Evolutionary conservation across 2,113 vertebrate genomes (phyloP).

Genomic region (Asarcornis scutulata): DNA sequence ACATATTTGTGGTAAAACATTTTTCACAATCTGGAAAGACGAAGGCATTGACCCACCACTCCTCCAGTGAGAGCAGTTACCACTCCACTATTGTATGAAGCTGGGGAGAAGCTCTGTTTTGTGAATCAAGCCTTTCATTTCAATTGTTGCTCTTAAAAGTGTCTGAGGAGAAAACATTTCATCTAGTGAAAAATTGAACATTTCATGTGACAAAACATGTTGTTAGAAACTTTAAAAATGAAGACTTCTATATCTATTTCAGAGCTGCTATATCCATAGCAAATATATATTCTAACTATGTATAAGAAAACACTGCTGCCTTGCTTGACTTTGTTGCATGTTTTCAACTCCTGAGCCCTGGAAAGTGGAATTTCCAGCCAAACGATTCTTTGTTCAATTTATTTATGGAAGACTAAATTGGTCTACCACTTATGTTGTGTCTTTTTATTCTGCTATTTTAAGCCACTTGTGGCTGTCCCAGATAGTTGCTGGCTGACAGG

Average conservation of each 20-base stretch:
- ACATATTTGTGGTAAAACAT: background rate
- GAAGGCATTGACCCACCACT: background rate
- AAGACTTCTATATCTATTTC: background rate
- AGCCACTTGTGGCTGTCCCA: slow-evolving; percentile 19
- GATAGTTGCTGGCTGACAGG: slow-evolving; percentile 16
- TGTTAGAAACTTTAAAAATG: background rate
- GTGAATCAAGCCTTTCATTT: background rate
- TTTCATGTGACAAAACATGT: background rate
- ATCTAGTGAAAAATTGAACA: background rate
- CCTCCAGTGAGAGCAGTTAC: background rate
- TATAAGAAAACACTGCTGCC: background rate
- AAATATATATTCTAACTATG: background rate
- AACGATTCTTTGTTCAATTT: slow-evolving; percentile 24
- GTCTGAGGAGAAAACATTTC: background rate
- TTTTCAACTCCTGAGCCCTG: background rate
- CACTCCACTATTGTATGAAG: background rate
- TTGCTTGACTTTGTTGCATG: background rate
- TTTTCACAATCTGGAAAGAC: background rate
- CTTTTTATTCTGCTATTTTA: slow-evolving; percentile 12
- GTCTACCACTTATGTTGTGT: slow-evolving; percentile 15
- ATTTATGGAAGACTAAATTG: slow-evolving; percentile 9
- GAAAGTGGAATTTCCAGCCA: background rate
- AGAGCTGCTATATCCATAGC: background rate
- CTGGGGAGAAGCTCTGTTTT: background rate
- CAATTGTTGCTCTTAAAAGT: background rate